Base-by-base conservation (phyloP, 2,888 invertebrate species). In the Sphaeridia pumilis region DNA sequence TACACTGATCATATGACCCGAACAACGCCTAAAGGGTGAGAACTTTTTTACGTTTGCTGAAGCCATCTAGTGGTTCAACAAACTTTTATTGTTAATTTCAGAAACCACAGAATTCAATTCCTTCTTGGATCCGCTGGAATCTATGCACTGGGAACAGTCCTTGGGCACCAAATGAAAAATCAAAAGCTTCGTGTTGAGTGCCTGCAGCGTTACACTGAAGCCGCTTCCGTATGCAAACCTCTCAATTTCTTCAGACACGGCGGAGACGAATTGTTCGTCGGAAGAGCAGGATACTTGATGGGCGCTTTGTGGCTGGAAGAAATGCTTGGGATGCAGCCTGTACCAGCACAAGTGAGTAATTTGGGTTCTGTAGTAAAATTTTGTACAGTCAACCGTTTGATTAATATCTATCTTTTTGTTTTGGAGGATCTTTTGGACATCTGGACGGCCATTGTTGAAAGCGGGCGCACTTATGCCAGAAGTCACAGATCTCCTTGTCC, bases 181-280 rank as follows among this genome's bases (percentile, higher is more conserved):
- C 67, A 70, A 1, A 65, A 65, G 17, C 65, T 61, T 10, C 46
- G 52, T 25, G 58, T 67, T 5, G 62, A 67, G 21, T 72, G 69
- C 57, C 63, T 69, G 20, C 59, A 72, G 34, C 67, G 71, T 46
- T 79, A 74, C 66, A 67, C 70, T 24, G 66, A 69, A n/a, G 67
- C 70, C n/a, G 72, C 70, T n/a, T 66, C 65, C 17, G 67, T 71
- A 31, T 78, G 78, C 65, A 74, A 75, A 62, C 74, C 77, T 46
- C 65, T 70, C 46, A 69, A 73, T 59, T 82, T 81, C 65, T 71
- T 80, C 12, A 75, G 75, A 66, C 61, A 3, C 65, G 73, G 73
- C 27, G 83, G 84, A 28, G 88, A 90, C 70, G 90, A 90, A 69
- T 72, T 87, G 24, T 81, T 90, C 66, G 86, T 88, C 1, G 90